Evolutionary conservation across 2,797 vertebrate species (phyloP).

Genomic region (Sus cebifrons): DNA sequence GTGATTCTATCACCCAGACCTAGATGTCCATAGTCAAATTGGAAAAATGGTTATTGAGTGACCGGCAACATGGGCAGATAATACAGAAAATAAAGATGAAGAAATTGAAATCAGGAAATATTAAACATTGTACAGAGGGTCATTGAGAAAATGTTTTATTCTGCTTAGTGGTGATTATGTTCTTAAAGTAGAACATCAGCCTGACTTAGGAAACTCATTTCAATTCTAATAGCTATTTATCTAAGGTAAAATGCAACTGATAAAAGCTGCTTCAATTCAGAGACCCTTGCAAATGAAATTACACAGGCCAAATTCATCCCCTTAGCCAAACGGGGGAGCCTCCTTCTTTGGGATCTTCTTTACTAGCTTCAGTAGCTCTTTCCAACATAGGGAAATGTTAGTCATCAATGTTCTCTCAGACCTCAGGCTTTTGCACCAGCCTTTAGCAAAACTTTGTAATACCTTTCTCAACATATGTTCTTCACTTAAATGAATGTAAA

Average conservation of each 20-base stretch:
- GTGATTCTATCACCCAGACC: not conserved
- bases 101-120: not conserved
- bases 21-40: not conserved
- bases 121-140: not conserved
- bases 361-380: not conserved
- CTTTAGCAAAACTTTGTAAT: not conserved
- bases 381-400: not conserved
- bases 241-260: not conserved
- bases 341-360: not conserved
- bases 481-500: constrained; percentile 30
- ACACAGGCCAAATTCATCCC: not conserved
- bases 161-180: not conserved
- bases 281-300: not conserved
- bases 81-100: constrained; percentile 5
- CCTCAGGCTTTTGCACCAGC: not conserved
- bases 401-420: not conserved
- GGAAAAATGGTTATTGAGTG: not conserved
- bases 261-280: not conserved
- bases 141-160: constrained; percentile 51
- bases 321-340: not conserved
- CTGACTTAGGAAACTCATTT: not conserved
- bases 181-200: not conserved
- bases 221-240: constrained; percentile 10
- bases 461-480: constrained; percentile 55
- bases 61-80: not conserved